phyloP scores from a whole-genome alignment of 2,797 vertebrate genomes.

The Pagetopsis macropterus region DNA sequence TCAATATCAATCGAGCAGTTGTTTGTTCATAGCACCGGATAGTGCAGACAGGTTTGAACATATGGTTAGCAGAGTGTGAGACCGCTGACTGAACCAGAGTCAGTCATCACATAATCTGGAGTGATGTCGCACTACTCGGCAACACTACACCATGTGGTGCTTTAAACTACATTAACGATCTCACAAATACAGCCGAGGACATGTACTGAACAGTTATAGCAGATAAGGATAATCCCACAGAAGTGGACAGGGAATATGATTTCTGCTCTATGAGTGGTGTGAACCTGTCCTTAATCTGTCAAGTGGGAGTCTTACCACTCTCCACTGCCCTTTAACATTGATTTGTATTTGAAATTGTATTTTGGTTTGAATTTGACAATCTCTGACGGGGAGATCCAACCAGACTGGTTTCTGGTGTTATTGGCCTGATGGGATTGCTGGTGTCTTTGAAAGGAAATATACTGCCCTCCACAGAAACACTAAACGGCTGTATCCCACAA shows the following conservation, averaged over 20 bases:
- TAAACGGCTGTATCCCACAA: not conserved
- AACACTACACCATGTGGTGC: conserved; percentile 13
- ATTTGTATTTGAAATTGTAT: conserved; percentile 51
- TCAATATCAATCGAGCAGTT: conserved; percentile 23
- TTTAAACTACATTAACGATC: conserved; percentile 46
- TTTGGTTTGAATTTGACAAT: conserved; percentile 59
- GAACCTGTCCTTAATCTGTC: conserved; percentile 67
- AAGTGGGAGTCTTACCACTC: conserved; percentile 34
- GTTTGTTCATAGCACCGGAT: conserved; percentile 24
- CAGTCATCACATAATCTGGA: conserved; percentile 12
- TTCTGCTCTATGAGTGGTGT: conserved; percentile 36
- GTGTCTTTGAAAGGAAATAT: conserved; percentile 46
- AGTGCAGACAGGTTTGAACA: conserved; percentile 12
- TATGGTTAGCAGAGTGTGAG: conserved; percentile 18
- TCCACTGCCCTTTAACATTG: conserved; percentile 36
- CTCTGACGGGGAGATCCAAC: conserved; percentile 49
- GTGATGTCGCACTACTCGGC: not conserved
- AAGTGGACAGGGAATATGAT: conserved; percentile 49
- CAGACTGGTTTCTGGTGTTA: conserved; percentile 41
- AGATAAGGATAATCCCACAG: conserved; percentile 54
- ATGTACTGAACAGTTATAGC: conserved; percentile 18
- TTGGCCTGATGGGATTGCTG: conserved; percentile 26
- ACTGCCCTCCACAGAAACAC: conserved; percentile 23
- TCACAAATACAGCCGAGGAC: conserved; percentile 21
- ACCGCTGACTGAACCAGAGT: conserved; percentile 37